Evolutionary conservation across 2,797 vertebrate species (phyloP).

Genomic region (Hapalemur alaotrensis): DNA sequence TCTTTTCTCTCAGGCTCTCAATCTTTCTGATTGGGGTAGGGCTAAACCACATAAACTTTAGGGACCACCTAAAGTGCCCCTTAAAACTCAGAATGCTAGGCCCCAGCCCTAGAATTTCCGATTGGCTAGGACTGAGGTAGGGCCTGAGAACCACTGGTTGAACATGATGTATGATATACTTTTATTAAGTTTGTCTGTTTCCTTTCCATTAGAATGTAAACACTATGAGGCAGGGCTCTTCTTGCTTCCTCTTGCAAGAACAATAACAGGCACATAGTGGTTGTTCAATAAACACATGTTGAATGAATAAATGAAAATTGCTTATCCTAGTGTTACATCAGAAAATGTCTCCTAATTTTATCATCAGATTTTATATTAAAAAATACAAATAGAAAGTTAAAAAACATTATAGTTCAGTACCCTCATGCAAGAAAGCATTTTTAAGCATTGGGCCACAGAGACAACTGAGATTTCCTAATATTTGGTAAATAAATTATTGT

Average conservation of each 20-base stretch:
- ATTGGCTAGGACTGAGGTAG: neutral
- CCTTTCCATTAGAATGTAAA: slow-evolving; percentile 1
- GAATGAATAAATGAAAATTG: neutral
- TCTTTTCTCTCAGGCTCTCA: neutral
- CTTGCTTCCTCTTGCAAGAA: neutral
- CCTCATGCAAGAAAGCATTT: slow-evolving; percentile 35
- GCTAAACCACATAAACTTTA: neutral
- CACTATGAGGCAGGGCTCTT: neutral
- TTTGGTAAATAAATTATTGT: slow-evolving; percentile 7
- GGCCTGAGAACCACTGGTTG: neutral
- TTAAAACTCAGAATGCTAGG: neutral
- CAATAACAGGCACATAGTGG: neutral
- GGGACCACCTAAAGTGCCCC: neutral
- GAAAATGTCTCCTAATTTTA: neutral
- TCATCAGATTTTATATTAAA: neutral
- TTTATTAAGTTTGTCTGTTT: neutral
- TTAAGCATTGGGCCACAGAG: neutral
- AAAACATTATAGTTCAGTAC: neutral
- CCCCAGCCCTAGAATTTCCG: neutral
- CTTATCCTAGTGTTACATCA: neutral
- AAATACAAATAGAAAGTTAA: slow-evolving; percentile 28
- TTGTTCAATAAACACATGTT: slow-evolving; percentile 19
- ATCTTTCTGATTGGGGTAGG: neutral
- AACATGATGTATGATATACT: neutral
- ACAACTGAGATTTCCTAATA: neutral